Base-by-base conservation (phyloP, 1,140 invertebrate genomes). In the Melipona quadrifasciata region DNA sequence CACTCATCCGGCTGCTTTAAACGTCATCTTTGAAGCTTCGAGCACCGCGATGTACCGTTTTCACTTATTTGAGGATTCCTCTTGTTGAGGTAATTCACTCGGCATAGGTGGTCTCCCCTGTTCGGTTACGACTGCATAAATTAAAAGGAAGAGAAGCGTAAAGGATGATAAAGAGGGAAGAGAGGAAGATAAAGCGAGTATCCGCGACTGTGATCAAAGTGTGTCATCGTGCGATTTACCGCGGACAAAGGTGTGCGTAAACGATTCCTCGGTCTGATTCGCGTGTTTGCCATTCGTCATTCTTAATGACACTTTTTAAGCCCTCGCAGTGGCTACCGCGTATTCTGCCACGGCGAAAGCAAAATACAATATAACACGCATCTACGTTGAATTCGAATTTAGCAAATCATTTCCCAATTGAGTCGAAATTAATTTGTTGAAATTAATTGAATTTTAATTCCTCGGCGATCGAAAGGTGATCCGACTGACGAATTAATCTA, bases 131-230 rank as follows among this genome's bases (percentile, higher is more conserved):
- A 21, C 2, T 21, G 65, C 65, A 71, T 78, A 68, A 75, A 71
- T 57, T 47, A 47, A 47, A 47, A 47, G 39, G 39, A 47, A 47
- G 39, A 47, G 6, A 47, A 47, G 8, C 8, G 0, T 6, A 47
- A 6, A 47, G 39, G 39, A 47, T 47, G 8, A 10, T 47, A 47
- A 47, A 8, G 39, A 39, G 39, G 39, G 39, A 47, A 8, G 39
- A 47, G 8, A 47, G 8, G 39, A 47, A 47, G 39, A 47, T 47
- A 47, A 85, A 75, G 82, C 89, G 91, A 90, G 90, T 90, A 90
- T 87, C 88, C 90, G 90, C 84, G 89, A 91, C 89, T 90, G n/a
- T n/a, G 91, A 91, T 91, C 90, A 89, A 87, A 90, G 39, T 88
- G 65, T 90, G 89, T 86, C 89, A 90, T 89, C 88, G 78, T 47